Percentiles rank a stretch among this genome's conserved stretches.
phyloP scores from a whole-genome alignment of 1,140 invertebrate species.

The Bactericera cockerelli region DNA sequence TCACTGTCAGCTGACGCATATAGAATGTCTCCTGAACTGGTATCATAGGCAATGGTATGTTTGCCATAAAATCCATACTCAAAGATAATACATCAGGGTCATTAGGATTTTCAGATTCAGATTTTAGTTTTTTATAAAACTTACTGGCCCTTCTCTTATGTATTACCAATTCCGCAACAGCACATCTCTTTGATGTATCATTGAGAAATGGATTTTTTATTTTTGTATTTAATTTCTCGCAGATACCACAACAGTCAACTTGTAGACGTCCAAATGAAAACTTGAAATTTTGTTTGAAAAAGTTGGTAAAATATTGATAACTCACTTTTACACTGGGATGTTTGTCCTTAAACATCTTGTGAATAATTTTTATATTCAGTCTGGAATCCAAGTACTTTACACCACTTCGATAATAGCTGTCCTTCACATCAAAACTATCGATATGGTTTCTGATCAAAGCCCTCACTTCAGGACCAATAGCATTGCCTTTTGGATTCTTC shows the following conservation, averaged over 20 bases:
- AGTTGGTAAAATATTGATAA: constrained; percentile 11
- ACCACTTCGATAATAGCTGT: not conserved
- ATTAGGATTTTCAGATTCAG: not conserved
- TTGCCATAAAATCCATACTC: constrained; percentile 16
- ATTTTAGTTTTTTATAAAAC: not conserved
- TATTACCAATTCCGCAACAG: not conserved
- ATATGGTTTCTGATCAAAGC: not conserved
- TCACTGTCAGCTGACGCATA: constrained; percentile 15
- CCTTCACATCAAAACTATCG: not conserved
- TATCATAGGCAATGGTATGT: constrained; percentile 11
- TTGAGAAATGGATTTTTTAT: constrained; percentile 7
- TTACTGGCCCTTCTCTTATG: not conserved
- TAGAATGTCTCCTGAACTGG: constrained; percentile 16
- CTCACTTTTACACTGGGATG: constrained; percentile 13
- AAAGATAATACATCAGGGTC: not conserved
- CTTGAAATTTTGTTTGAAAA: constrained; percentile 11
- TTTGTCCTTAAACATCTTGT: constrained; percentile 15
- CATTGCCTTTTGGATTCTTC: no score
- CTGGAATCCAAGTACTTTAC: constrained; percentile 11
- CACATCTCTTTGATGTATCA: not conserved
- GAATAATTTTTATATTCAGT: constrained; percentile 12
- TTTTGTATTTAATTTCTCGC: constrained; percentile 14
- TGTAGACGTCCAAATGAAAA: constrained; percentile 20
- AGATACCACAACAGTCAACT: constrained; percentile 17
- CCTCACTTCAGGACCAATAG: not conserved